Base-by-base conservation (phyloP, 2,888 invertebrate genomes). In the Drosophila neoperkinsi region DNA sequence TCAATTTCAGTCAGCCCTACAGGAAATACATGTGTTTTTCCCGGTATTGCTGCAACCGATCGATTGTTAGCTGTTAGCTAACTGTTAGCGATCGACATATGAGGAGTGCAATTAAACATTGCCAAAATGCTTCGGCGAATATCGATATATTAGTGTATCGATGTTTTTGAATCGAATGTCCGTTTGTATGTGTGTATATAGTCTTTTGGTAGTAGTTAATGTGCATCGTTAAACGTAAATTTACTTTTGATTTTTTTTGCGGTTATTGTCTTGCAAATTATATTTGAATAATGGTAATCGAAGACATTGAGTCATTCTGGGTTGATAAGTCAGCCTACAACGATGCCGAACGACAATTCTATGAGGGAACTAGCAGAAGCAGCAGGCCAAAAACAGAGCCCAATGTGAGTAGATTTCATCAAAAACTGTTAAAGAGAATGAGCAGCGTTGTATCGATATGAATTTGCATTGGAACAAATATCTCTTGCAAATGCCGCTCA, bases 291-390 rank as follows among this genome's bases (percentile, higher is more conserved):
- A 36, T 90, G 90, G 33, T 52, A 51, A 60, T 71, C 43, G 80
- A 87, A 69, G 64, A 65, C 3, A 16, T 38, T 41, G 58, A 78
- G 10, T 50, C 76, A 6, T 83, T 71, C 66, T 85, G 84, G 88
- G 16, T 52, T 51, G 60, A 79, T 11, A 90, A 83, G 31, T 11
- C 65, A 2, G 31, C 7, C 0, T 85, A 65, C 43, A 62, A 64
- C 50, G 56, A 72, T 41, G 84, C 88, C 1, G 84, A 85, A 38
- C 50, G 68, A 10, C 21, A 57, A 38, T 85, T 61, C 52, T 60
- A 80, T 59, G 88, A 80, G 34, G 30, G 11, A 41, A 41, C 30
- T 16, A 41, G 10, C 9, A 46, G 16, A 25, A 41, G 18, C 30
- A 56, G 41, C 28, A 46, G 28, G 51, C 25, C 34, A 21, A 41